phyloP scores from a whole-genome alignment of 2,113 vertebrate genomes.

The chimpanzee (Pan troglodytes) region NHGRI_mPanTro3-v2.1_pri NC_072401.2:52405001-52405500 shows the following conservation, averaged over 20 bases:
- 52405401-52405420: neutral
- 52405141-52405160: no score
- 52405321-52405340: conserved; percentile 1
- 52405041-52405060: no score
- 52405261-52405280: neutral
- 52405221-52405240: neutral
- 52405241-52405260: neutral
- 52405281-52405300: conserved; percentile 32
- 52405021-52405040: no score
- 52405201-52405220: conserved; percentile 40
- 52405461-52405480: neutral
- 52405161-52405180: no score
- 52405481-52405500: neutral
- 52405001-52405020: no score
- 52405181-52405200: neutral
- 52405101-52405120: no score
- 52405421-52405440: neutral
- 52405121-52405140: no score
- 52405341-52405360: neutral
- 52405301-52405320: conserved; percentile 7
- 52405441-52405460: neutral
- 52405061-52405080: no score
- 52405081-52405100: no score
- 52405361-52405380: neutral
- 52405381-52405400: neutral